A percentile compares a stretch with the other conserved stretches of the same genome.
These are phyloP conservation scores for Drosophila auraria DNA, from an alignment of 1,140 invertebrate genomes.

Conservation along the genomic window DNA sequence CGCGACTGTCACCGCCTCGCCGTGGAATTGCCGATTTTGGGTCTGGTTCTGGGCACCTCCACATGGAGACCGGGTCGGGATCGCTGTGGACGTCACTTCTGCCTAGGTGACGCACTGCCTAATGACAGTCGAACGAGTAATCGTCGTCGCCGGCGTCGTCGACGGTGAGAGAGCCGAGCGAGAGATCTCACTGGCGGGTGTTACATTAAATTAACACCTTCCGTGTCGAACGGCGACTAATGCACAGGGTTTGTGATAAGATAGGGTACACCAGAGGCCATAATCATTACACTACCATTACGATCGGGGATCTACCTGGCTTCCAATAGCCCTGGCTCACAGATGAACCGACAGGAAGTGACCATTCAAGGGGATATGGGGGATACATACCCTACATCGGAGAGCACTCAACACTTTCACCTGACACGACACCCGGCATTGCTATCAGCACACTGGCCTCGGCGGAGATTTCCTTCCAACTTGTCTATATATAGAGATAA, in stretches of 20 bases:
- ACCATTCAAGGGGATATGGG: constrained; percentile 1
- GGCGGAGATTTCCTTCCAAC: constrained; percentile 29
- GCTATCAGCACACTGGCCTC: constrained; percentile 25
- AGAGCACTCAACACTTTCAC: constrained; percentile 6
- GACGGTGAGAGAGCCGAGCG: constrained; percentile 5
- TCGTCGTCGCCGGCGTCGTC: neutral
- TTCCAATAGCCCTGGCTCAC: constrained; percentile 7
- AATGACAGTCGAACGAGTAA: constrained; percentile 35
- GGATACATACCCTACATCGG: neutral
- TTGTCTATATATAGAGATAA: constrained; percentile 69
- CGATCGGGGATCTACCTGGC: constrained; percentile 18
- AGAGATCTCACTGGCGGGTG: constrained; percentile 30
- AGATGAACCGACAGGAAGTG: constrained; percentile 29
- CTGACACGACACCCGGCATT: neutral
- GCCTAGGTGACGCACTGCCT: constrained; percentile 41
- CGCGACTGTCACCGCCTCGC: constrained; percentile 60
- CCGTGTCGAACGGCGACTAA: constrained; percentile 49
- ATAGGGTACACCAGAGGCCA: constrained; percentile 39
- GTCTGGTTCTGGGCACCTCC: constrained; percentile 36
- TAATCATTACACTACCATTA: constrained; percentile 31
- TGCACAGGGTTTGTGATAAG: constrained; percentile 24
- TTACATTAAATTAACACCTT: constrained; percentile 48
- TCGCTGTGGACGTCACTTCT: constrained; percentile 28
- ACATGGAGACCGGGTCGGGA: neutral
- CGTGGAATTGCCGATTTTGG: constrained; percentile 54